These are phyloP conservation scores for Apteryx mantelli DNA, from an alignment of 2,113 vertebrate species.

Conservation along the genomic window DNA sequence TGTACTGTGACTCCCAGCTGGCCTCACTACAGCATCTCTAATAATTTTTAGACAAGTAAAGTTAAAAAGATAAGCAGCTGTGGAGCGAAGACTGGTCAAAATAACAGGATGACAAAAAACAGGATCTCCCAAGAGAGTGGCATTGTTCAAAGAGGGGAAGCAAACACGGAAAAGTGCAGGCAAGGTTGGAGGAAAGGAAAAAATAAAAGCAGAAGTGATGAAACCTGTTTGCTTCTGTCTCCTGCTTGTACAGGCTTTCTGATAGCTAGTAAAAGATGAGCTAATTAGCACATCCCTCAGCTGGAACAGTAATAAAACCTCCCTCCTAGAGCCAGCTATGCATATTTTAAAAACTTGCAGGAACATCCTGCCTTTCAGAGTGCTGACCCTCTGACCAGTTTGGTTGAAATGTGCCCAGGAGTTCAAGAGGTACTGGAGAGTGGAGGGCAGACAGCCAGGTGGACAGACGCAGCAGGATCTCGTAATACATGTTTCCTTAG, in stretches of 20 bases:
- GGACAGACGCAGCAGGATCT: background rate
- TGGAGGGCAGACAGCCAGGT: background rate
- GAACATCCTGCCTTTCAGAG: conserved; percentile 4
- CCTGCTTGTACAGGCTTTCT: background rate
- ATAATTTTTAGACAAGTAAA: conserved; percentile 42
- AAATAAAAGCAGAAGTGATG: conserved; percentile 53
- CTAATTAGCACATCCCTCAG: conserved; percentile 37
- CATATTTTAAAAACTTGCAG: background rate
- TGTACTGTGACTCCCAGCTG: conserved; percentile 31
- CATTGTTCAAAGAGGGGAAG: conserved; percentile 57
- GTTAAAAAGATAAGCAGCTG: conserved; percentile 70
- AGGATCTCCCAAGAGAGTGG: conserved; percentile 28
- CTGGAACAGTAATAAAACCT: background rate
- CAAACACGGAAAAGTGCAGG: background rate
- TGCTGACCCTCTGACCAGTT: background rate
- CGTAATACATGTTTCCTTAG: background rate
- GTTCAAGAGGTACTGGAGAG: background rate
- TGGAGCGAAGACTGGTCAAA: conserved; percentile 42
- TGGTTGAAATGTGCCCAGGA: background rate
- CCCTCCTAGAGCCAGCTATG: background rate
- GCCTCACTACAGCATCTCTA: conserved; percentile 31
- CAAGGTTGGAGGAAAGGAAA: conserved; percentile 26
- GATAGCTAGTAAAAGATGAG: conserved; percentile 28
- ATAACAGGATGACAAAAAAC: conserved; percentile 50
- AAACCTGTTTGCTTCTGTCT: conserved; percentile 45